A percentile compares a stretch with the other conserved stretches of the same genome.
phyloP scores from a whole-genome alignment of 1,140 invertebrate species.

The Luehdorfia chinensis region DNA sequence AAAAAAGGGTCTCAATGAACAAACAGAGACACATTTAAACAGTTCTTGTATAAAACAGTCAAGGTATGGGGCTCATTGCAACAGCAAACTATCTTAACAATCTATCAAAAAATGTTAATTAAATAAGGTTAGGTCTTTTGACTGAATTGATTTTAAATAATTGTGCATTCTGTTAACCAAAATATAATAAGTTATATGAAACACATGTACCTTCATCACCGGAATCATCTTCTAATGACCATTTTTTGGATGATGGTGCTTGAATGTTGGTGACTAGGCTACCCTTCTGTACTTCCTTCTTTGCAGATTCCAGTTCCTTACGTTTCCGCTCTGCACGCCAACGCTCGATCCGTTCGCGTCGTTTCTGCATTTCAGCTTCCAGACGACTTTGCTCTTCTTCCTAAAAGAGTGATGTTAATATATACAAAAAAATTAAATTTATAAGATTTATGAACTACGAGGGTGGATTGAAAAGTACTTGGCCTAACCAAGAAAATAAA shows the following conservation, averaged over 20 bases:
- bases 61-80: no score
- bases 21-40: no score
- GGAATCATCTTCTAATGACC: slow-evolving; percentile 95
- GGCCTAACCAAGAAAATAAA: no score
- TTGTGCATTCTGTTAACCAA: no score
- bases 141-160: no score
- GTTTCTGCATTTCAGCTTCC: slow-evolving; percentile 97
- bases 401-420: slow-evolving; percentile 58
- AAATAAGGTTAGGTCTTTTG: no score
- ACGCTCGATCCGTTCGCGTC: slow-evolving; percentile 94
- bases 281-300: slow-evolving; percentile 83
- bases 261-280: slow-evolving; percentile 76
- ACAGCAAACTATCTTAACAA: no score
- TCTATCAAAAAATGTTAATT: no score
- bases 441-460: slow-evolving; percentile 11
- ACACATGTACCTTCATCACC: slow-evolving; percentile 81
- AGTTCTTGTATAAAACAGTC: no score
- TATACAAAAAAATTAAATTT: slow-evolving; percentile 11
- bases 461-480: no score
- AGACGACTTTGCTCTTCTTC: slow-evolving; percentile 93
- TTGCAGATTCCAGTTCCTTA: slow-evolving; percentile 87
- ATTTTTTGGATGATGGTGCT: slow-evolving; percentile 86
- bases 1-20: no score
- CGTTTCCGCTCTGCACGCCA: slow-evolving; percentile 94
- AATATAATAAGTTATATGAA: no score